Conservation (phyloP, 1,140 invertebrate species). For the Aphaenogaster rudis region DNA sequence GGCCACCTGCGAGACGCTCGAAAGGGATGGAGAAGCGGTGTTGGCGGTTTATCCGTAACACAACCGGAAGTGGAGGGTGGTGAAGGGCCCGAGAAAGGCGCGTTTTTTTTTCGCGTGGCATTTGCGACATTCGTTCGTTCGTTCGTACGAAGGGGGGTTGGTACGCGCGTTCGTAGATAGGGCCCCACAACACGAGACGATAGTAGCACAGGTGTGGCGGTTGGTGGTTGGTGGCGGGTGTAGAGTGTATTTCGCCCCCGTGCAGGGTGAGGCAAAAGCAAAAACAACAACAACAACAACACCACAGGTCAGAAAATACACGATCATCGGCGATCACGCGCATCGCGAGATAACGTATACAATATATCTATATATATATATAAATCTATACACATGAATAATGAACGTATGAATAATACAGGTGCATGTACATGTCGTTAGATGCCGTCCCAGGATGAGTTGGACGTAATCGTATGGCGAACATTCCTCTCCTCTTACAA, state of each 20-base stretch:
- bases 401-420: conserved; percentile 38
- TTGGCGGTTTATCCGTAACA: conserved; percentile 80
- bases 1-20: conserved; percentile 90
- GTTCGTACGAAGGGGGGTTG: conserved; percentile 67
- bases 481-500: not conserved
- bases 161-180: conserved; percentile 74
- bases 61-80: conserved; percentile 70
- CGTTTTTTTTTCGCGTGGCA: conserved; percentile 70
- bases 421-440: conserved; percentile 22
- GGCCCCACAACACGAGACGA: conserved; percentile 72
- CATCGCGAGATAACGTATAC: conserved; percentile 66
- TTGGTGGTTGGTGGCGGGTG: conserved; percentile 78
- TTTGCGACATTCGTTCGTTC: conserved; percentile 57
- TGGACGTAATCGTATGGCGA: not conserved
- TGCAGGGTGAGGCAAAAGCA: conserved; percentile 81
- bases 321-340: conserved; percentile 62
- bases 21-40: conserved; percentile 83
- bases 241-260: conserved; percentile 76
- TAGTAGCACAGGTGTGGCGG: conserved; percentile 75
- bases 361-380: conserved; percentile 1
- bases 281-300: conserved; percentile 84
- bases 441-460: conserved; percentile 22
- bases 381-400: conserved; percentile 43
- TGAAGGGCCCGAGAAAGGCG: conserved; percentile 65
- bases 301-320: conserved; percentile 82